A percentile compares a stretch with the other conserved stretches of the same genome.
Conservation (phyloP, 2,113 vertebrate species). For the Cephalopholis sonnerati region DNA sequence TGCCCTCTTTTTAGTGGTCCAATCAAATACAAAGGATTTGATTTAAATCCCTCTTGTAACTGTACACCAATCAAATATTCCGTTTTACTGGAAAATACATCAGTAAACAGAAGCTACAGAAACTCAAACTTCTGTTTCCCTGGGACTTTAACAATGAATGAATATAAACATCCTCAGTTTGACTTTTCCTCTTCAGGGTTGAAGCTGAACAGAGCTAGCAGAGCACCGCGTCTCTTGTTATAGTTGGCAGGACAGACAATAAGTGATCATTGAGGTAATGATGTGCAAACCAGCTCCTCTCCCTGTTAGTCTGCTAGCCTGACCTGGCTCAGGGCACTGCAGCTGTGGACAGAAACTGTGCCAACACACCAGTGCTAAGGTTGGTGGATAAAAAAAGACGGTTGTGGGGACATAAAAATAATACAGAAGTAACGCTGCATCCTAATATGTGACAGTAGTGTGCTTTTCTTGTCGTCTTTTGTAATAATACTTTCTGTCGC, state of each 20-base stretch:
- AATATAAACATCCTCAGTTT: slow-evolving; percentile 18
- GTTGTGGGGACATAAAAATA: neutral
- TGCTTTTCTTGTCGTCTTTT: neutral
- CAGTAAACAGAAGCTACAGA: too few species aligned
- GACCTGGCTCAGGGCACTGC: slow-evolving; percentile 62
- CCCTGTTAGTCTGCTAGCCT: slow-evolving; percentile 41
- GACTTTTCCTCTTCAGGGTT: neutral
- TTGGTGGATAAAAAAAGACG: slow-evolving; percentile 11
- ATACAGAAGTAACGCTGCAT: neutral
- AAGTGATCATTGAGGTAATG: slow-evolving; percentile 71
- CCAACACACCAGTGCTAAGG: slow-evolving; percentile 56
- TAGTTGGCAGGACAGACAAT: slow-evolving; percentile 58
- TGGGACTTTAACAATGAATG: neutral
- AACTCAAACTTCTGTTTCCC: too few species aligned
- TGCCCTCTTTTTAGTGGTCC: too few species aligned
- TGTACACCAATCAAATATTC: too few species aligned
- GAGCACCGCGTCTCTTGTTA: slow-evolving; percentile 47
- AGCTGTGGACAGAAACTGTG: slow-evolving; percentile 60
- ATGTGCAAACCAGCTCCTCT: slow-evolving; percentile 68
- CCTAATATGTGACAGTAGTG: slow-evolving; percentile 1
- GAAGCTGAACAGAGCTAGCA: slow-evolving; percentile 20
- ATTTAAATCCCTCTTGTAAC: too few species aligned
- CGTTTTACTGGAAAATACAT: too few species aligned
- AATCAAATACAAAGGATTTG: too few species aligned
- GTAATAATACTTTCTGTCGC: neutral